Evolutionary conservation across 2,888 invertebrate genomes (phyloP).

Genomic region (Drosophila sordidula): DNA sequence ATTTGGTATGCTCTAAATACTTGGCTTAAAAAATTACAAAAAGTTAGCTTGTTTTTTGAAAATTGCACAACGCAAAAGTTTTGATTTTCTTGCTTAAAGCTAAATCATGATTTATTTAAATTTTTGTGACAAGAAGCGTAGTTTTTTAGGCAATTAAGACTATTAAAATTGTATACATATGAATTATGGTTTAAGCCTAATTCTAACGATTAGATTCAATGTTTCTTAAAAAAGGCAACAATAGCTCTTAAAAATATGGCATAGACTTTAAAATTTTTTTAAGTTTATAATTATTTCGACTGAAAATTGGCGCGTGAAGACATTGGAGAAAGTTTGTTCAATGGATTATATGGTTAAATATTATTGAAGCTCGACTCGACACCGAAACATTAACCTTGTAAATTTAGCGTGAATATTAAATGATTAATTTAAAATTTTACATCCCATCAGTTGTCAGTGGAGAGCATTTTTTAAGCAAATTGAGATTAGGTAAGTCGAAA

Average conservation of each 20-base stretch:
- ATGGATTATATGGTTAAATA: not conserved
- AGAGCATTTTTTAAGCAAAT: no score
- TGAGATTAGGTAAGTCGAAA: no score
- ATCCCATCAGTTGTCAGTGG: no score
- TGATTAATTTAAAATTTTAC: no score
- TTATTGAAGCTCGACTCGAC: not conserved
- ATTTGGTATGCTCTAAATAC: slow-evolving; percentile 39
- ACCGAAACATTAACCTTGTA: not conserved
- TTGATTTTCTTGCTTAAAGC: slow-evolving; percentile 23
- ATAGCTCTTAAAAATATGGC: slow-evolving; percentile 14
- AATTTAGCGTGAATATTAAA: not conserved
- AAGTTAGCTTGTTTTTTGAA: slow-evolving; percentile 1
- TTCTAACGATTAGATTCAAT: slow-evolving; percentile 12
- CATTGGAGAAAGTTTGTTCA: slow-evolving; percentile 5
- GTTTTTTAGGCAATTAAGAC: slow-evolving; percentile 5
- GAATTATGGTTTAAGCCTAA: not conserved
- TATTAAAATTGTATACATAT: slow-evolving; percentile 2
- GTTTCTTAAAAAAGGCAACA: slow-evolving; percentile 13
- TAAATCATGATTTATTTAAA: slow-evolving; percentile 16
- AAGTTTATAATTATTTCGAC: slow-evolving; percentile 32
- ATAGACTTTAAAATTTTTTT: slow-evolving; percentile 7
- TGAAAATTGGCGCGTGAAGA: slow-evolving; percentile 9
- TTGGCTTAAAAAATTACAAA: slow-evolving; percentile 10
- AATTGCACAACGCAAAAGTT: slow-evolving; percentile 19
- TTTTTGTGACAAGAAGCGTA: slow-evolving; percentile 34